These are phyloP conservation scores for Agonopterix heracliana DNA, from an alignment of 2,888 invertebrate species.

Conservation along the genomic window DNA sequence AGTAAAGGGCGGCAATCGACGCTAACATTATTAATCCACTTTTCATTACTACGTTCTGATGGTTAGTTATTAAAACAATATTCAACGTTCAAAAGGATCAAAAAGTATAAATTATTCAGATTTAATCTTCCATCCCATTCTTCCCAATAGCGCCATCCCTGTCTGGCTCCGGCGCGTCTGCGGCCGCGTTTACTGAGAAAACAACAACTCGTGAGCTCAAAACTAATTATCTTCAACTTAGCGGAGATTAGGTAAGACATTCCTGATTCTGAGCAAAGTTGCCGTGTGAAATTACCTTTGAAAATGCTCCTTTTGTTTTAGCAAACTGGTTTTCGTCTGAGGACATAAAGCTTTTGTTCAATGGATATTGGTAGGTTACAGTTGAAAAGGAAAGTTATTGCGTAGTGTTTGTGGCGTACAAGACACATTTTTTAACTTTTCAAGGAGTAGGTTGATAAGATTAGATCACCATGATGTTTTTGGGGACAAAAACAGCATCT, in stretches of 20 bases:
- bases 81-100: constrained; percentile 1
- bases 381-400: no score
- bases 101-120: constrained; percentile 7
- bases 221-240: constrained; percentile 18
- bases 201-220: constrained; percentile 2
- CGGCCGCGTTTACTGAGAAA: constrained; percentile 12
- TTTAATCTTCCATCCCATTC: constrained; percentile 21
- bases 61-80: constrained; percentile 28
- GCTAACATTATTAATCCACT: constrained; percentile 29
- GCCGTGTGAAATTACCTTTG: neutral
- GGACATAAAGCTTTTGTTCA: no score
- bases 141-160: constrained; percentile 21
- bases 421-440: no score
- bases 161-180: constrained; percentile 58
- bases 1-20: constrained; percentile 28
- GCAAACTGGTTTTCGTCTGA: no score
- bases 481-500: no score
- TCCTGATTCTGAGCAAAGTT: neutral
- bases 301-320: constrained; percentile 2
- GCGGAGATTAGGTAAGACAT: neutral
- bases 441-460: no score
- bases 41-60: constrained; percentile 25
- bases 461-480: no score
- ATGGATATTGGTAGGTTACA: no score
- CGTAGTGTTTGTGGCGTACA: no score